phyloP scores from a whole-genome alignment of 2,113 vertebrate species.

The Echinops telfairi region DNA sequence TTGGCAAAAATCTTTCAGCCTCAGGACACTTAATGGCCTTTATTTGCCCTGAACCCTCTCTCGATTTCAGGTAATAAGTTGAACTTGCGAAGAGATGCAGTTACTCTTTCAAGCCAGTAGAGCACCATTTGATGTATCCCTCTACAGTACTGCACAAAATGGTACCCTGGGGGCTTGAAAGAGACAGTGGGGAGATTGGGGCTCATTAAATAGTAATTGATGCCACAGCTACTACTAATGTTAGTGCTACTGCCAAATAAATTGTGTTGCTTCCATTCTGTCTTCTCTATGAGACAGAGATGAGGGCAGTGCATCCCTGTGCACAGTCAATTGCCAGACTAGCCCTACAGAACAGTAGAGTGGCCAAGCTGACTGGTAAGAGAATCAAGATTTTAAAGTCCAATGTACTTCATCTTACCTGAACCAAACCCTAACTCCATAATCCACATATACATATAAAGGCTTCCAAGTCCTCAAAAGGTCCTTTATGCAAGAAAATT shows the following conservation, averaged over 20 bases:
- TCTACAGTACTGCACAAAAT: conserved; percentile 56
- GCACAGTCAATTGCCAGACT: not conserved
- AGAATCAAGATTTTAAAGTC: not conserved
- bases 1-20: not conserved
- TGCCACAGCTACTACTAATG: conserved; percentile 41
- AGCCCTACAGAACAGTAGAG: accelerated
- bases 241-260: conserved; percentile 28
- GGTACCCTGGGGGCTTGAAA: conserved; percentile 66
- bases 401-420: too few relatives aligned
- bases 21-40: not conserved
- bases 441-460: not conserved
- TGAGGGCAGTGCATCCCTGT: not conserved
- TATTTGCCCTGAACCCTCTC: conserved; percentile 15
- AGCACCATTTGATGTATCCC: conserved; percentile 64
- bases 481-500: not conserved
- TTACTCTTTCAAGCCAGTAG: conserved; percentile 37
- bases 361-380: not conserved
- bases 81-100: conserved; percentile 16
- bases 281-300: not conserved
- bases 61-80: conserved; percentile 49
- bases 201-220: conserved; percentile 72
- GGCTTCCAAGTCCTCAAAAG: not conserved
- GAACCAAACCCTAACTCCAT: not conserved
- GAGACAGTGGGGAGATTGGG: conserved; percentile 49
- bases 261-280: conserved; percentile 21